Evolutionary conservation across 2,888 invertebrate species (phyloP).

Genomic region (Volucella zonaria): DNA sequence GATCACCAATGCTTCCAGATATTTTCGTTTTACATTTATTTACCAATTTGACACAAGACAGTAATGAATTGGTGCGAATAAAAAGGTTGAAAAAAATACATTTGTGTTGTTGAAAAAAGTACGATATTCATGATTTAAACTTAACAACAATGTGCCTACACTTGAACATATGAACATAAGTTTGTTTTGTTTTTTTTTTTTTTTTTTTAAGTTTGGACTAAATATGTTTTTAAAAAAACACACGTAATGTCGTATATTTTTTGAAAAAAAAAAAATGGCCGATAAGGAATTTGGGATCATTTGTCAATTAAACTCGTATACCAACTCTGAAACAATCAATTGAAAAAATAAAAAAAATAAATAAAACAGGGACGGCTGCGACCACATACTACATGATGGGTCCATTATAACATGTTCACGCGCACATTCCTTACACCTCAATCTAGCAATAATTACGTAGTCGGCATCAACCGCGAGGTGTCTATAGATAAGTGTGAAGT

Average conservation of each 20-base stretch:
- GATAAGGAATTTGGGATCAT: conserved; percentile 61
- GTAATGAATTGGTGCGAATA: too few species aligned
- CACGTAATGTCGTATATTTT: conserved; percentile 31
- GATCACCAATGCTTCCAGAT: not conserved
- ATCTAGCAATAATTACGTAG: conserved; percentile 74
- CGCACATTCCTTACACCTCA: conserved; percentile 74
- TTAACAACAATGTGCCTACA: too few species aligned
- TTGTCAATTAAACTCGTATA: conserved; percentile 67
- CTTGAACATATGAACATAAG: too few species aligned
- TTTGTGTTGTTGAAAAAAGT: too few species aligned
- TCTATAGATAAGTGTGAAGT: conserved; percentile 73
- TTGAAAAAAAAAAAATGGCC: conserved; percentile 47
- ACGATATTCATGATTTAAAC: too few species aligned
- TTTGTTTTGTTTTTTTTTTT: too few species aligned
- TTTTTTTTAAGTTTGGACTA: too few species aligned
- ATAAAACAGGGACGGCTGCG: conserved; percentile 63
- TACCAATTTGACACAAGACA: too few species aligned
- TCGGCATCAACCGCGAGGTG: conserved; percentile 73
- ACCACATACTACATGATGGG: conserved; percentile 68
- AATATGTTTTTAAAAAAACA: conserved; percentile 10
- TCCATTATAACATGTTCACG: conserved; percentile 73
- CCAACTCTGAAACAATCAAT: conserved; percentile 69
- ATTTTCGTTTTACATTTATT: not conserved
- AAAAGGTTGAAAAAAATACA: too few species aligned
- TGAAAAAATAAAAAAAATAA: conserved; percentile 29